Base-by-base conservation (phyloP, 1,140 invertebrate species). In the Aradophagus sp. region DNA sequence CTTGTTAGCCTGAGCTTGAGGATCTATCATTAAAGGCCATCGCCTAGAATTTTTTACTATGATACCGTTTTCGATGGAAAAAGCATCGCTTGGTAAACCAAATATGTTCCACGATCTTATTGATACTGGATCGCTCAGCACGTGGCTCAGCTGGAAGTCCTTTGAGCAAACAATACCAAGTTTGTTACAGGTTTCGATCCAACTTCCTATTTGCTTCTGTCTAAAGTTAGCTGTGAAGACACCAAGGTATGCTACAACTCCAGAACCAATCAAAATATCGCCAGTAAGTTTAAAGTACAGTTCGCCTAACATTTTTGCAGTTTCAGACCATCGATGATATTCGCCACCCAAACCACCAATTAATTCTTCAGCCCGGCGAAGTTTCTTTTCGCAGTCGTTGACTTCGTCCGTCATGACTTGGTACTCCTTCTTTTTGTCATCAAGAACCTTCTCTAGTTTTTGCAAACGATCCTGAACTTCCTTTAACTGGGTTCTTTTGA, bases 21-120 rank as follows among this genome's bases (percentile, higher is more conserved):
- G 96, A 86, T 99, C 97, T 76, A 99, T 97, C 91, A 98, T 94
- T 13, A 98, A 80, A 0, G 96, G 93, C 92, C 94, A 95, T 62
- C 95, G 89, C 50, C 94, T 89, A 1, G 95, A 91, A 78, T 92
- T 92, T 75, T 90, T 80, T 11, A 94, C 92, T 74, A 98, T 97
- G 73, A 98, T 95, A 36, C 90, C 96, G 81, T 97, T 98, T 74
- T 98, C 96, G 48, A 96, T 88, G n/a, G 95, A 97, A 77, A 97
- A 98, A 7, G 90, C 89, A 80, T 98, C 96, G 12, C 89, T 91
- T 0, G 96, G 96, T 34, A 98, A 77, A 0, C 95, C 96, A 70
- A 90, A 91, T 44, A 97, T 96, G 75, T 94, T 97, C 96, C 96
- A 98, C 16, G 93, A 90, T 66, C 93, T 89, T 42, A 95, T 95